A percentile compares a stretch with the other conserved stretches of the same genome.
These are phyloP conservation scores for Tangachromis dhanisi DNA, from an alignment of 2,113 vertebrate genomes.

Conservation along the genomic window DNA sequence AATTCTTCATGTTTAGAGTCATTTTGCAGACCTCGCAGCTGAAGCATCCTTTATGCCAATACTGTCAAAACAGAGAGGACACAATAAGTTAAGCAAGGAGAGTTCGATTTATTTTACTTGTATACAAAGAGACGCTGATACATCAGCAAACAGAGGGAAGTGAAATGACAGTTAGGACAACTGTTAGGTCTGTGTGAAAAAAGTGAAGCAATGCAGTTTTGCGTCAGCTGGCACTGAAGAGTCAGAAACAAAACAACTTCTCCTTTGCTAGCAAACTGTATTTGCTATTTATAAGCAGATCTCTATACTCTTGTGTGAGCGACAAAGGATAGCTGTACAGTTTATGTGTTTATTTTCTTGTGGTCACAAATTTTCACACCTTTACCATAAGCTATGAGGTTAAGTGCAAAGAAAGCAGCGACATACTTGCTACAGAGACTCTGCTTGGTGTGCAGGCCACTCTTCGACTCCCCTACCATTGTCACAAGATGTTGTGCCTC, in stretches of 20 bases:
- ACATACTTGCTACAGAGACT: not conserved
- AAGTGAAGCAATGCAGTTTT: not conserved
- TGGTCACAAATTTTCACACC: not conserved
- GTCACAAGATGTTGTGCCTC: not conserved
- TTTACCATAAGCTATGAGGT: not conserved
- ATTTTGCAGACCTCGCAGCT: constrained; percentile 98
- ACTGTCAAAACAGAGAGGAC: constrained; percentile 70
- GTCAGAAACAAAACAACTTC: not conserved
- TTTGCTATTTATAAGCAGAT: not conserved
- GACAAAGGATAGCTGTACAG: not conserved
- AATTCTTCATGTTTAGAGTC: constrained; percentile 99
- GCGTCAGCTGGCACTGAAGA: not conserved
- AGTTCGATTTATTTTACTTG: not conserved
- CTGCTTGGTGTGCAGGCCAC: not conserved
- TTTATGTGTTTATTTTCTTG: not conserved
- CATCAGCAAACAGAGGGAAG: not conserved
- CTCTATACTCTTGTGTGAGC: not conserved
- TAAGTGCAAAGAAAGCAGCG: not conserved
- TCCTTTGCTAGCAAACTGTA: not conserved
- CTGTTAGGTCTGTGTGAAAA: not conserved
- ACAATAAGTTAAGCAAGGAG: not conserved
- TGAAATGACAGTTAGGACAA: not conserved
- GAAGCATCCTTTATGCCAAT: constrained; percentile 99
- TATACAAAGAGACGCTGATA: not conserved
- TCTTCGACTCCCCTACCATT: not conserved